These are phyloP conservation scores for Ctenoplectra terminalis DNA, from an alignment of 1,140 invertebrate genomes.

Conservation along the genomic window DNA sequence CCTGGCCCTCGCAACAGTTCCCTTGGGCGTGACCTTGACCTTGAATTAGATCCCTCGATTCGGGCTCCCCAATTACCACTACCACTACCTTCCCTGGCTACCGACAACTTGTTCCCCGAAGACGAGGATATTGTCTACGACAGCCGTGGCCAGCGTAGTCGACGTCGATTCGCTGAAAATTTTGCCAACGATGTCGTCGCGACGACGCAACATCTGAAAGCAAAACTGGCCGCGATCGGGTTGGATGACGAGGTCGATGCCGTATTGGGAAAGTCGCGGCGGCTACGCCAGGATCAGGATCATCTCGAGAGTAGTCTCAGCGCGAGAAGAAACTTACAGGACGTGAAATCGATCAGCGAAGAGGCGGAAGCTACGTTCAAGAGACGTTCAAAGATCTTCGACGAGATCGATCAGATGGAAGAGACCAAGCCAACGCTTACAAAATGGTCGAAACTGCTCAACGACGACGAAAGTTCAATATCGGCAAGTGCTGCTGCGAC, in stretches of 20 bases:
- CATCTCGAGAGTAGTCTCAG: slow-evolving; percentile 31
- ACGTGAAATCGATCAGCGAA: slow-evolving; percentile 58
- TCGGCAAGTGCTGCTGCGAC: slow-evolving; percentile 71
- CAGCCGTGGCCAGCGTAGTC: slow-evolving; percentile 78
- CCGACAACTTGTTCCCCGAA: slow-evolving; percentile 66
- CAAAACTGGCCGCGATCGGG: slow-evolving; percentile 65
- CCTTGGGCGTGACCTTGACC: slow-evolving; percentile 77
- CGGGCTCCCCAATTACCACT: slow-evolving; percentile 59
- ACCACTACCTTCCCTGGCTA: slow-evolving; percentile 35
- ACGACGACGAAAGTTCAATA: slow-evolving; percentile 62
- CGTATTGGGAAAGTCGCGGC: not conserved
- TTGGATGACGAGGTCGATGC: slow-evolving; percentile 60
- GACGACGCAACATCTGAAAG: slow-evolving; percentile 75
- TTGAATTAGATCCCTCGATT: slow-evolving; percentile 74
- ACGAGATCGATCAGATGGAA: slow-evolving; percentile 81
- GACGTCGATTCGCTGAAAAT: slow-evolving; percentile 73
- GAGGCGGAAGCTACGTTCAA: slow-evolving; percentile 74
- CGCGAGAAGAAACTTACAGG: slow-evolving; percentile 11
- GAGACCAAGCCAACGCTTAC: slow-evolving; percentile 77
- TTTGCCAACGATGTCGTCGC: slow-evolving; percentile 75
- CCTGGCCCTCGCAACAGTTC: slow-evolving; percentile 74
- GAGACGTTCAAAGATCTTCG: slow-evolving; percentile 77
- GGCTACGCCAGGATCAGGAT: slow-evolving; percentile 23
- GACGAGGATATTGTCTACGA: slow-evolving; percentile 81
- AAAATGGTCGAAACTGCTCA: slow-evolving; percentile 77